Evolutionary conservation across 2,888 invertebrate species (phyloP).

Genomic region (Drosophila paranaensis): DNA sequence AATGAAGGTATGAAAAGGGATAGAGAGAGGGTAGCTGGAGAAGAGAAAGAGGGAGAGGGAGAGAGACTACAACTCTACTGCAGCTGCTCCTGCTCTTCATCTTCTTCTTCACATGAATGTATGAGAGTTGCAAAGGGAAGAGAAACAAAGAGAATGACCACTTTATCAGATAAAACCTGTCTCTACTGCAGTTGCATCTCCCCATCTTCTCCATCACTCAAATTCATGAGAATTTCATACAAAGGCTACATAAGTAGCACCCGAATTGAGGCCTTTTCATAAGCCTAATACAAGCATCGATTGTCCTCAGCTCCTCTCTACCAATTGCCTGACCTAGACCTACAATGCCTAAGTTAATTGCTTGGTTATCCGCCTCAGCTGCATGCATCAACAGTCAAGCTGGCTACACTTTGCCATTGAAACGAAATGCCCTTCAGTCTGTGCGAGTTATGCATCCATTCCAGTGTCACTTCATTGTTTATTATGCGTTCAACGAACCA

Average conservation of each 20-base stretch:
- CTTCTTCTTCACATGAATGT: background rate
- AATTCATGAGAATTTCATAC: background rate
- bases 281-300: background rate
- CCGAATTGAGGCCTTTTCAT: background rate
- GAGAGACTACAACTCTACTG: background rate
- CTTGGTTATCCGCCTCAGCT: background rate
- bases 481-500: slow-evolving; percentile 59
- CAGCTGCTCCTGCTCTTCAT: background rate
- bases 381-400: background rate
- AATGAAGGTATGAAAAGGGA: background rate
- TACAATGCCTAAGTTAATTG: slow-evolving; percentile 10
- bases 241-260: too few relatives aligned
- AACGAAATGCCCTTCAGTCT: slow-evolving; percentile 16
- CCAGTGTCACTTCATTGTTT: slow-evolving; percentile 53
- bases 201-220: background rate
- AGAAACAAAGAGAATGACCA: too few relatives aligned
- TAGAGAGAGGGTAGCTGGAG: background rate
- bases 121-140: background rate
- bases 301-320: background rate
- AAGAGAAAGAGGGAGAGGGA: background rate
- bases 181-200: background rate
- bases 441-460: slow-evolving; percentile 30
- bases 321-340: background rate
- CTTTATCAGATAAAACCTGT: background rate
- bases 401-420: background rate